Conservation (phyloP, 2,888 invertebrate genomes). For the Steromphala cineraria region DNA sequence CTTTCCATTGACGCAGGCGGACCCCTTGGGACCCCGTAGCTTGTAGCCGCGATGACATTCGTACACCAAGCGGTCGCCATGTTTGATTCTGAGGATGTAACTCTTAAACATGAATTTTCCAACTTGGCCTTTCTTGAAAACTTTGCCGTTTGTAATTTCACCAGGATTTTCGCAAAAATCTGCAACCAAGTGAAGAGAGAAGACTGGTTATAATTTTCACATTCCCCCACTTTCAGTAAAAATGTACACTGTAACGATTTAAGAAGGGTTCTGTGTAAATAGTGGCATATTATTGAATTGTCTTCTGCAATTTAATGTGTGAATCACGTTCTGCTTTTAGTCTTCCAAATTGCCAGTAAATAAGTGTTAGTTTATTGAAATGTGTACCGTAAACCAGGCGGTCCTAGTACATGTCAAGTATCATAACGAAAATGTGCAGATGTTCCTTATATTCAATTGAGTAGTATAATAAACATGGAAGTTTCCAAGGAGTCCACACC, state of each 20-base stretch:
- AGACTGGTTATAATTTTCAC: not conserved
- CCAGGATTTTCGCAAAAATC: slow-evolving; percentile 96
- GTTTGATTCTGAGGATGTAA: slow-evolving; percentile 81
- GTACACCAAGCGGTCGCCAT: slow-evolving; percentile 82
- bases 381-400: no score
- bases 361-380: no score
- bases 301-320: no score
- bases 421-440: no score
- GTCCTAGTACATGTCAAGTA: no score
- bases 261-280: no score
- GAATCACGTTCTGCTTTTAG: no score
- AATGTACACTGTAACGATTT: no score
- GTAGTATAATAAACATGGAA: no score
- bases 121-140: slow-evolving; percentile 79
- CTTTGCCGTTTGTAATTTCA: slow-evolving; percentile 90
- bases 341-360: no score
- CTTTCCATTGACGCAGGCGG: slow-evolving; percentile 94
- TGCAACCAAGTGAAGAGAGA: slow-evolving; percentile 49
- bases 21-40: slow-evolving; percentile 88
- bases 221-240: not conserved
- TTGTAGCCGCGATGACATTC: slow-evolving; percentile 95
- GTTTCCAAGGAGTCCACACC: not conserved
- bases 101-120: slow-evolving; percentile 95
- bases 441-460: no score
- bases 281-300: no score